Evolutionary conservation across 2,113 vertebrate species (phyloP).

Genomic region (Zosterops japonicus): DNA sequence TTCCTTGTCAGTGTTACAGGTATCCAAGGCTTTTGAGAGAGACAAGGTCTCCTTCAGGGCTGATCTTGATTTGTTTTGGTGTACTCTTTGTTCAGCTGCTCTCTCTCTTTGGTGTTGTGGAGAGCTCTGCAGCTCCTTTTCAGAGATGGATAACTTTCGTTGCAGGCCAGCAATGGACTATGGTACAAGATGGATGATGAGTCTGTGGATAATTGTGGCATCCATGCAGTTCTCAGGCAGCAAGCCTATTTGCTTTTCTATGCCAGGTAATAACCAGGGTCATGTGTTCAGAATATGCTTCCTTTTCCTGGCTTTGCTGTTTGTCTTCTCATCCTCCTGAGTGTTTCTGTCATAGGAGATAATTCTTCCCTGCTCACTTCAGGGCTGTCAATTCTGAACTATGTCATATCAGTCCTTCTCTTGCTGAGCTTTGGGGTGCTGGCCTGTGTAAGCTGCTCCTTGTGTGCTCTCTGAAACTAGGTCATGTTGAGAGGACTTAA

Average conservation of each 20-base stretch:
- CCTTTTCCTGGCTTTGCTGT: neutral
- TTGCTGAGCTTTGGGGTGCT: neutral
- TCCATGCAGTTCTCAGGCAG: neutral
- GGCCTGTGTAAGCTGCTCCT: neutral
- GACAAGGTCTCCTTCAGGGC: neutral
- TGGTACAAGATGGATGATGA: constrained; percentile 21
- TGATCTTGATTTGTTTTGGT: neutral
- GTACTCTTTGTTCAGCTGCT: neutral
- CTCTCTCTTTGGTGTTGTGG: neutral
- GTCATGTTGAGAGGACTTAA: neutral
- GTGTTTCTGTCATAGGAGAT: neutral
- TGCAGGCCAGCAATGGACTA: neutral
- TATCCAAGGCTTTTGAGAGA: neutral
- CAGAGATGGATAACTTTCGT: neutral
- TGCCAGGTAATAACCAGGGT: neutral
- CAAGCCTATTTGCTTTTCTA: constrained; percentile 10
- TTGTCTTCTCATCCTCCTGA: neutral
- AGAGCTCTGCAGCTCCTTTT: neutral
- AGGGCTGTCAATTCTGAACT: neutral
- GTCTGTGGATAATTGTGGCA: neutral
- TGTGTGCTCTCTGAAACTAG: neutral
- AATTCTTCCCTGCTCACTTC: neutral
- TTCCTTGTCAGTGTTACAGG: neutral
- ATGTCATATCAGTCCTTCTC: neutral
- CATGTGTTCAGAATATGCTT: neutral